Base-by-base conservation (phyloP, 2,113 vertebrate species). In the Ammodytes dubius region DNA sequence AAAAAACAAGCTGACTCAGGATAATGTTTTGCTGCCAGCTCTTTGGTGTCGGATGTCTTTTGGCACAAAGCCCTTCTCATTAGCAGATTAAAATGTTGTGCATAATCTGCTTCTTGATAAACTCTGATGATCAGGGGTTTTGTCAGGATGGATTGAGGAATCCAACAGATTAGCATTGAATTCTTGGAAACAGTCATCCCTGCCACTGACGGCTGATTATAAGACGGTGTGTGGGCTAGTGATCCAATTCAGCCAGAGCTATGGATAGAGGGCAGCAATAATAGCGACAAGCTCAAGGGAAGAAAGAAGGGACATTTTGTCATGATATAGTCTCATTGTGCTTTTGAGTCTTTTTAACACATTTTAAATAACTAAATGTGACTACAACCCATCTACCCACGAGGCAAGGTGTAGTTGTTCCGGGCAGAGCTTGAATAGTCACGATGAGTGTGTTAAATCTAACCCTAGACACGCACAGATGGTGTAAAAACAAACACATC, bases 191-290 rank as follows among this genome's bases (percentile, higher is more conserved):
- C 54, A 67, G 68, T 54, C 1, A 9, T 67, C 14, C 1, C 12
- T 57, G 46, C 71, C 49, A 73, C 52, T 43, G 60, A 43, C 27
- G 10, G 58, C 79, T 68, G 76, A 82, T 79, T 77, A 79, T 3
- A 43, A 50, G 46, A 49, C 49, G 7, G 59, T 74, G 61, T 76
- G 58, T 77, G 78, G 66, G 79, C 74, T 57, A 73, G 73, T 83
- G 82, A 76, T 91, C 88, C 87, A 87, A 88, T 85, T 92, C 39
- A 12, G 73, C 83, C 63, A 15, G 61, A 64, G 49, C 80, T 63
- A 19, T 35, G 50, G 66, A 81, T 59, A 81, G 67, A 65, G 76
- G 27, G 65, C n/a, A 68, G 54, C 64, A 13, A 2, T 69, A 85
- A 77, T 71, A 84, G 65, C 59, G 74, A 39, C 27, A 69, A 14